Evolutionary conservation across 2,888 invertebrate species (phyloP), one percentile per base, ranked within the genome.

Genomic region (Allygus modestus): DNA sequence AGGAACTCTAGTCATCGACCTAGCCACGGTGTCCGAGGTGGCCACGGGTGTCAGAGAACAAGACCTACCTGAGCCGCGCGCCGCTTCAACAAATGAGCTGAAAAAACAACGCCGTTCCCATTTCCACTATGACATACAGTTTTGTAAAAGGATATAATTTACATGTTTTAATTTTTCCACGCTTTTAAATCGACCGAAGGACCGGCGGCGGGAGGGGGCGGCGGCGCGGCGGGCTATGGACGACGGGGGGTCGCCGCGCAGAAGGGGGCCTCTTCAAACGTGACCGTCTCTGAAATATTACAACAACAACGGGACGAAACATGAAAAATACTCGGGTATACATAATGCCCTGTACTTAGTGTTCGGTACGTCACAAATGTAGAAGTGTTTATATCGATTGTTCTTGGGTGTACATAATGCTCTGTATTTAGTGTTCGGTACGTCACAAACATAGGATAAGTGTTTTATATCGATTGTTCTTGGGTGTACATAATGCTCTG

Each of bases 231-330:
- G 9, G 75, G 37, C n/a, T n/a, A 41, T 5, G 37, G 46, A 15
- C 81, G 17, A 23, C 41, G 41, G 41, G 71, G 41, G 79, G 81
- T 26, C 46, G 41, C 26, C 26, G 51, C 54, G 65, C 79, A 54
- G 15, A 17, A 17, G 65, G 77, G 84, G 71, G 79, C n/a, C 81
- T 31, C 85, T 83, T 84, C 84, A 81, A 81, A 81, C 84, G 81
- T 81, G 82, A 26, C 75, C 75, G 75, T 46, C 75, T 77, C 46
- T 46, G 75, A 77, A 46, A 77, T 77, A 77, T 77, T 77, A 77
- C 75, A 77, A 77, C 75, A 77, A 77, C 75, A 77, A 77, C 75
- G 46, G 75, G 28, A 46, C 33, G 37, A 37, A 46, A 77, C 75
- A 77, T 77, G 75, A 77, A 77, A 77, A 77, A 77, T 77, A 77